Base-by-base conservation (phyloP, 2,797 vertebrate genomes). In the Anableps anableps region DNA sequence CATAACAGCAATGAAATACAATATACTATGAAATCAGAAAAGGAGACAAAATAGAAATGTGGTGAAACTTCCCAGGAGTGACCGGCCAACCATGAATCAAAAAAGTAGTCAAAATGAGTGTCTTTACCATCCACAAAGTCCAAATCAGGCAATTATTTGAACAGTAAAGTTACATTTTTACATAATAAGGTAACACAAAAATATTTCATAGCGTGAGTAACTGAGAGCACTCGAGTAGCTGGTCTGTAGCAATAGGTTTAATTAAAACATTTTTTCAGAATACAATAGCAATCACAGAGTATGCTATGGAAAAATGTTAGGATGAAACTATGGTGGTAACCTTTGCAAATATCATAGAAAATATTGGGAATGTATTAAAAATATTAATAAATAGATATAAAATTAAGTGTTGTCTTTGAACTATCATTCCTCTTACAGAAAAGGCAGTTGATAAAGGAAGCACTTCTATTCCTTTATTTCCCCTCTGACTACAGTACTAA, bases 381-480 rank as follows among this genome's bases (percentile, higher is more conserved):
- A 60, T 41, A 41, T 41, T 26, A 13, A 36, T 5, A 16, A 66
- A 31, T 29, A 26, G 2, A 66, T 3, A 36, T 38, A 26, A 74
- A 53, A 53, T 34, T 38, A 26, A 26, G 21, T 36, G 29, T 51
- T 51, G n/a, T n/a, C 51, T 58, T 29, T 41, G 9, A n/a, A 31
- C 51, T 21, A 21, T 60, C 34, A 26, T 77, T 77, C 16, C 0
- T 51, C 29, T 66, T 34, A 55, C 1, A 36, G 68, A 82, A 82
- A 80, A 64, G 14, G 23, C 51, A 87, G 70, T 88, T 91, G 88
- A 87, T 91, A 88, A 91, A 81, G 79, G 90, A 85, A 80, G 73
- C 81, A 86, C 81, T 85, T 86, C 82, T 82, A 72, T 81, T 80
- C 85, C 79, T 81, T 95, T 92, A 93, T 95, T 94, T 94, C 92